These are phyloP conservation scores for Pitangus sulphuratus DNA, from an alignment of 2,797 vertebrate genomes.

Conservation along the genomic window DNA sequence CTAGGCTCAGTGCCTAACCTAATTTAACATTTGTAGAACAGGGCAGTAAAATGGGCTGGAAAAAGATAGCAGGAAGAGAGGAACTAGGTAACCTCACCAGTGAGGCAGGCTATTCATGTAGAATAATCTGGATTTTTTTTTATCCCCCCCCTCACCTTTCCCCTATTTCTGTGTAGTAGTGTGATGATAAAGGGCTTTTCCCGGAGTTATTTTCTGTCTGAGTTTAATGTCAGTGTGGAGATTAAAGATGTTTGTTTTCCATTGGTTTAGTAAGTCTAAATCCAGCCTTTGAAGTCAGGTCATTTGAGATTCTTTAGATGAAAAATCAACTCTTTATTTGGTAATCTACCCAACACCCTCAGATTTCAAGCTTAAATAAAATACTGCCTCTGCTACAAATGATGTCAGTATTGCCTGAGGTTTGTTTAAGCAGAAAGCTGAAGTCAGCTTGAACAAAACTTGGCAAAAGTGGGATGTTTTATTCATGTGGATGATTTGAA, in stretches of 20 bases:
- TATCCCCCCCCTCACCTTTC: background rate
- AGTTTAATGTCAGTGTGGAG: constrained; percentile 26
- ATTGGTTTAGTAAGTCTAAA: constrained; percentile 39
- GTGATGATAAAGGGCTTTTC: constrained; percentile 39
- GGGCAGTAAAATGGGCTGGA: background rate
- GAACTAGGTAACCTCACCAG: background rate
- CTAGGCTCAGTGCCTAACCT: background rate
- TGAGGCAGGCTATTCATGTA: background rate
- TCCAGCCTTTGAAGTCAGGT: constrained; percentile 56
- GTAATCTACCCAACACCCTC: constrained; percentile 32
- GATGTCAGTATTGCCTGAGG: constrained; percentile 47
- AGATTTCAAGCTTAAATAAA: constrained; percentile 55
- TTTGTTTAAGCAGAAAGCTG: constrained; percentile 63
- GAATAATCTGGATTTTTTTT: background rate
- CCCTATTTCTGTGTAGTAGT: background rate
- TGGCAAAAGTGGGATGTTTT: constrained; percentile 45
- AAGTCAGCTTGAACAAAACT: constrained; percentile 63
- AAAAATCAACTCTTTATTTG: constrained; percentile 55
- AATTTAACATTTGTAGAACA: background rate
- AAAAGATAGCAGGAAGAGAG: background rate
- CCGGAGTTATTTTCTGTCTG: constrained; percentile 41
- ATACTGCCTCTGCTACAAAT: constrained; percentile 34
- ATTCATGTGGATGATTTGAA: constrained; percentile 57
- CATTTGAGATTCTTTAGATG: constrained; percentile 52
- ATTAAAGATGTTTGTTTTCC: constrained; percentile 66